Base-by-base conservation (phyloP, 92 coral and sea anemone species). In the Hydrozoanthus gracilis region DNA sequence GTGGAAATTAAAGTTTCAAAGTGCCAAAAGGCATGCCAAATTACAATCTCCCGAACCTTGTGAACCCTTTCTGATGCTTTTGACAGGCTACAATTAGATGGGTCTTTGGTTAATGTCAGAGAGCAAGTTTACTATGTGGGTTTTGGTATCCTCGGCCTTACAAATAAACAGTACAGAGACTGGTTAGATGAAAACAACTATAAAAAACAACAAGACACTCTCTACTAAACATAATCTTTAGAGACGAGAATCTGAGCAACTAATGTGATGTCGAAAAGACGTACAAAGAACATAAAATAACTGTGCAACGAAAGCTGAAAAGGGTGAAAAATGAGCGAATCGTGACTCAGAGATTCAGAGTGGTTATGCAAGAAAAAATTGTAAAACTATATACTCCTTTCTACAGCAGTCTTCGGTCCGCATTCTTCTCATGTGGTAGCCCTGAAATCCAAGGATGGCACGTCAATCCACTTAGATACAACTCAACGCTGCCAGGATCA, bases 131-230 rank as follows among this genome's bases (percentile, higher is more conserved):
- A 73, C 72, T 18, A 46, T 52, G 71, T 71, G 61, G 80, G 71
- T 35, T 52, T 71, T 18, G 80, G 17, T 9, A 51, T 70, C 27
- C 88, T 72, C 14, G 88, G 82, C 27, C 55, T 72, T 52, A 9
- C 13, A 5, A 4, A 16, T n/a, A 51, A 16, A n/a, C 13, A 67
- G 3, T 51, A 65, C 15, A 75, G 55, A 52, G 88, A 71, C 80
- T 84, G 71, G 71, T 84, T 84, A 54, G 87, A 84, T 54, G 79
- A 84, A 51, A 84, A 84, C 49, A 39, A 71, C 14, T 39, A 49
- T 4, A 49, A 35, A 27, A 9, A 68, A 69, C 78, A 69, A n/a
- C 60, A 44, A 83, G 27, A 17, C 70, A 11, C 87, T 83, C 60
- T 49, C 46, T 13, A 48, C 44, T 39, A 83, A 70, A 51, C 61